Percentiles rank a stretch among this genome's conserved stretches.
Evolutionary conservation across 2,888 invertebrate species (phyloP).

Genomic region (Oscheius sp.): DNA sequence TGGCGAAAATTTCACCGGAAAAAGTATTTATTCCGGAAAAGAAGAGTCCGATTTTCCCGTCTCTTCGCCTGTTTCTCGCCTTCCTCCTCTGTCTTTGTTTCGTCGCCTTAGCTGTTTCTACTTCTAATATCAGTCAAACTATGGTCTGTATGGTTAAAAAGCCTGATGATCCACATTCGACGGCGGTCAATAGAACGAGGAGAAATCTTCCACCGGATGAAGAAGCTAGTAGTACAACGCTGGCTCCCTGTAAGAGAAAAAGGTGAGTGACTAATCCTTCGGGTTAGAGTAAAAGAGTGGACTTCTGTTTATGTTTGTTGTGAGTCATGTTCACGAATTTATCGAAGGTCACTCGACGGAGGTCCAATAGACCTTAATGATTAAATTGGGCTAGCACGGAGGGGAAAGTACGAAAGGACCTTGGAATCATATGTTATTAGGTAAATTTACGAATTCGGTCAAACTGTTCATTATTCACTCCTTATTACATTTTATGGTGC

Average conservation of each 20-base stretch:
- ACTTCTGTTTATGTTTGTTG: too few relatives aligned
- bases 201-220: slow-evolving; percentile 8
- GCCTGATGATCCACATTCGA: background rate
- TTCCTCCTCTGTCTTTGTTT: slow-evolving; percentile 62
- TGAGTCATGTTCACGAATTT: too few relatives aligned
- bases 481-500: too few relatives aligned
- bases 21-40: slow-evolving; percentile 29
- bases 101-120: slow-evolving; percentile 57
- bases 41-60: slow-evolving; percentile 51
- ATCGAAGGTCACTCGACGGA: too few relatives aligned
- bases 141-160: slow-evolving; percentile 66
- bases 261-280: too few relatives aligned
- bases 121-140: slow-evolving; percentile 49
- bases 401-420: too few relatives aligned
- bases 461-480: too few relatives aligned
- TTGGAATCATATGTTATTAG: too few relatives aligned
- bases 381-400: too few relatives aligned
- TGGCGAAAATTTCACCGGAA: slow-evolving; percentile 31
- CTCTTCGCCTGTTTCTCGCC: slow-evolving; percentile 59
- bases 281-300: too few relatives aligned
- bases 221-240: background rate
- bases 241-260: slow-evolving; percentile 7
- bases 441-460: too few relatives aligned
- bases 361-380: too few relatives aligned
- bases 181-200: slow-evolving; percentile 8